Percentiles rank a stretch among this genome's conserved stretches.
Evolutionary conservation across 2,888 invertebrate genomes (phyloP).

Genomic region (Acholoe squamosa): DNA sequence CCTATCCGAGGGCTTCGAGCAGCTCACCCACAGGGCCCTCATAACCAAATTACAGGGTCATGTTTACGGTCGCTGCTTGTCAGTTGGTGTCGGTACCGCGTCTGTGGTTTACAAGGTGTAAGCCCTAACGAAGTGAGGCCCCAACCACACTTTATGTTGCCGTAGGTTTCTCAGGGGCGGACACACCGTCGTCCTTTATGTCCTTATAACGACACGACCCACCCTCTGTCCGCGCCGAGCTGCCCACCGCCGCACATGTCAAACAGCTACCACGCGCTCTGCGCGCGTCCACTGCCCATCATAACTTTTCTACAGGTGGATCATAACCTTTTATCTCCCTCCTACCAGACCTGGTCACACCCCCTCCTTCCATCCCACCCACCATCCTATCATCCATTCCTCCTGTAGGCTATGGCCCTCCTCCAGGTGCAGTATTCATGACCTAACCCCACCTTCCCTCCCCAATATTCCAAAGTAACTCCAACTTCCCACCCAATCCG

Average conservation of each 20-base stretch:
- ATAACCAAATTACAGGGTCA: slow-evolving; percentile 29
- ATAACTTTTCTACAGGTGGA: slow-evolving; percentile 50
- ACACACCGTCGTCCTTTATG: slow-evolving; percentile 22
- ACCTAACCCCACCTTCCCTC: neutral
- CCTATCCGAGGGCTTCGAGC: neutral
- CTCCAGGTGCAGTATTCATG: slow-evolving; percentile 47
- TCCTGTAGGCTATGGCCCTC: neutral
- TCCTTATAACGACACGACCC: neutral
- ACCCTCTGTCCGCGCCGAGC: neutral
- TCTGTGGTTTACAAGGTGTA: slow-evolving; percentile 28
- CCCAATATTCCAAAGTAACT: neutral
- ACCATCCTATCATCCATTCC: neutral
- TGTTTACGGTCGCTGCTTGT: slow-evolving; percentile 28
- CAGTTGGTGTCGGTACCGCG: slow-evolving; percentile 5
- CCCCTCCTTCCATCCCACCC: neutral
- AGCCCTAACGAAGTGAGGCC: slow-evolving; percentile 36
- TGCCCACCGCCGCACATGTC: slow-evolving; percentile 12
- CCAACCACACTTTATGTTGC: neutral
- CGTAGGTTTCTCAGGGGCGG: slow-evolving; percentile 41
- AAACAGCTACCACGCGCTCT: neutral
- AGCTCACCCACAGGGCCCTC: slow-evolving; percentile 1
- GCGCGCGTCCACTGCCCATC: neutral
- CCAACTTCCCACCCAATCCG: neutral
- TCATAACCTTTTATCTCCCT: slow-evolving; percentile 53
- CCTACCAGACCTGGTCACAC: neutral